A percentile compares a stretch with the other conserved stretches of the same genome.
Conservation (phyloP, 1,140 invertebrate genomes). For the Mizuhopecten yessoensis region DNA sequence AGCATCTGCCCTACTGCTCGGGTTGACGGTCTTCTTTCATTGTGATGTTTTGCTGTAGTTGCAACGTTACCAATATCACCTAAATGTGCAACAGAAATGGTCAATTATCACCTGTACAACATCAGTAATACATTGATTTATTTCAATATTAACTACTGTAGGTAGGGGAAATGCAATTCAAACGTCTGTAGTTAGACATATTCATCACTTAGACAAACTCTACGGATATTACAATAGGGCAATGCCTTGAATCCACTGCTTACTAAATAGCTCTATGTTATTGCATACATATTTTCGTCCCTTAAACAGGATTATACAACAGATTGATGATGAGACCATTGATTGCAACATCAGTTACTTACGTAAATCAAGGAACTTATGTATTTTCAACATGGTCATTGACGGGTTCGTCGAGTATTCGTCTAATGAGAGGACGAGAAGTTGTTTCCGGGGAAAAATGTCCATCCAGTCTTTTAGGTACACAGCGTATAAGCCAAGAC, state of each 20-base stretch:
- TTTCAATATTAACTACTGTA: too few relatives aligned
- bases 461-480: not conserved
- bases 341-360: not conserved
- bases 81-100: not conserved
- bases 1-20: not conserved
- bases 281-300: too few relatives aligned
- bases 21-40: not conserved
- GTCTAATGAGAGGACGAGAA: not conserved
- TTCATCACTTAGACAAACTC: too few relatives aligned
- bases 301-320: too few relatives aligned
- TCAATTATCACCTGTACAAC: too few relatives aligned
- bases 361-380: not conserved
- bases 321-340: too few relatives aligned
- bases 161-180: too few relatives aligned
- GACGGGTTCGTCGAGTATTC: not conserved
- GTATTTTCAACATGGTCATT: not conserved
- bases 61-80: not conserved
- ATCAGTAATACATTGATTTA: too few relatives aligned
- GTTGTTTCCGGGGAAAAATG: not conserved
- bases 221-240: too few relatives aligned
- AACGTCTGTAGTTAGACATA: too few relatives aligned
- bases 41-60: not conserved
- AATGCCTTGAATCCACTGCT: too few relatives aligned
- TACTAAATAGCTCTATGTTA: too few relatives aligned
- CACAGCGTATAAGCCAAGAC: not conserved